A percentile compares a stretch with the other conserved stretches of the same genome.
Conservation (phyloP, 2,888 invertebrate genomes). For the Myopa testacea region DNA sequence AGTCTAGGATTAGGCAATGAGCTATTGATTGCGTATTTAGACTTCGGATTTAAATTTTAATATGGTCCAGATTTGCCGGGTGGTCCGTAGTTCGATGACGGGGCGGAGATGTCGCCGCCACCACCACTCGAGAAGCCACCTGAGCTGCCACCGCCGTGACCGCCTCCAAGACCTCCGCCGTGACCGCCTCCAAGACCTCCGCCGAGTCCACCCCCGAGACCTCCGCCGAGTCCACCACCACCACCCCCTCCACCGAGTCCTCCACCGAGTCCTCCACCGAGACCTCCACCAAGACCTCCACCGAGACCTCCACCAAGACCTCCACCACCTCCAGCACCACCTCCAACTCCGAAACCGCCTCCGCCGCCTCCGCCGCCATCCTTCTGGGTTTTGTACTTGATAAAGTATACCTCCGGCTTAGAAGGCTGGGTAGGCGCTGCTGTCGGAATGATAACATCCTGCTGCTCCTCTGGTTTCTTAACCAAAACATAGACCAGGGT, state of each 20-base stretch:
- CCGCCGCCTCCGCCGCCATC: conserved; percentile 56
- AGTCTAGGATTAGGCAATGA: conserved; percentile 62
- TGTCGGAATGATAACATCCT: conserved; percentile 82
- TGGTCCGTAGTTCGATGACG: conserved; percentile 74
- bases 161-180: conserved; percentile 51
- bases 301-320: conserved; percentile 55
- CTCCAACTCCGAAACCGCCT: conserved; percentile 50
- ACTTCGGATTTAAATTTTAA: conserved; percentile 53
- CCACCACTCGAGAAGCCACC: conserved; percentile 45
- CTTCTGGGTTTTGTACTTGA: conserved; percentile 70
- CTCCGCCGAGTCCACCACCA: conserved; percentile 44
- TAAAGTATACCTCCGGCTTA: conserved; percentile 92
- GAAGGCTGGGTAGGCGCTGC: conserved; percentile 84
- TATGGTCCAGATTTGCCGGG: conserved; percentile 80
- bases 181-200: conserved; percentile 58
- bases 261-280: conserved; percentile 51
- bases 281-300: conserved; percentile 52
- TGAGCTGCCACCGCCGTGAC: conserved; percentile 56
- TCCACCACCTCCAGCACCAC: conserved; percentile 55
- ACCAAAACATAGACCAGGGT: conserved; percentile 90
- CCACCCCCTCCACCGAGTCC: conserved; percentile 40
- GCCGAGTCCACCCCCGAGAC: conserved; percentile 49
- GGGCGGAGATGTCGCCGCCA: conserved; percentile 58
- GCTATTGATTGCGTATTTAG: conserved; percentile 49
- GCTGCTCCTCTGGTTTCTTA: conserved; percentile 88